phyloP scores from a whole-genome alignment of 1,140 invertebrate species.

The Leptopilina boulardi region DNA sequence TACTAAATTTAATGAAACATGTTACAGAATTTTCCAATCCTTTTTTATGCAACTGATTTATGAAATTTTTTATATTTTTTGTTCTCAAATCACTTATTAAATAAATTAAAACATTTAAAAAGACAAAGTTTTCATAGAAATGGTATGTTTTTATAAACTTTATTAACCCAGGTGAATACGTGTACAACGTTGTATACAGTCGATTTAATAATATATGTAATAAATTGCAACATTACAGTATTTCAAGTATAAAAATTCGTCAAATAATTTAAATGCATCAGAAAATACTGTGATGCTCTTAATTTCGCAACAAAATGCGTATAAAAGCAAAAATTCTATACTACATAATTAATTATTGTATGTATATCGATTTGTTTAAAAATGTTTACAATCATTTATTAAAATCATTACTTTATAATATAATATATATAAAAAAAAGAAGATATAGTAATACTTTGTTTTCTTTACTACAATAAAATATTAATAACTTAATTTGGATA shows the following conservation, averaged over 20 bases:
- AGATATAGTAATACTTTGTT: slow-evolving; percentile 22
- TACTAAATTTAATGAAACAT: no score
- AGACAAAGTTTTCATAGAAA: slow-evolving; percentile 20
- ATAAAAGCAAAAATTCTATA: neutral
- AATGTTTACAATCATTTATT: neutral
- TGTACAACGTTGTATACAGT: slow-evolving; percentile 23
- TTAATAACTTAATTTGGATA: slow-evolving; percentile 18
- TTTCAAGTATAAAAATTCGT: neutral
- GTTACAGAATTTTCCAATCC: no score
- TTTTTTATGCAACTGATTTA: no score
- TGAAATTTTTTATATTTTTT: no score
- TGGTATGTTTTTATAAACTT: slow-evolving; percentile 17
- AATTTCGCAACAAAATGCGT: neutral
- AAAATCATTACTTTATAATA: neutral
- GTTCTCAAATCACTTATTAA: neutral
- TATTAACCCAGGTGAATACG: slow-evolving; percentile 2
- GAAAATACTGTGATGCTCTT: neutral
- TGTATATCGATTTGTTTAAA: slow-evolving; percentile 12
- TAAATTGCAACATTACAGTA: neutral
- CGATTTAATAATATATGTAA: neutral
- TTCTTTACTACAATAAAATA: slow-evolving; percentile 8
- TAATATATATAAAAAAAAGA: neutral
- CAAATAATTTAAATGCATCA: neutral
- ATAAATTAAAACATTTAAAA: neutral
- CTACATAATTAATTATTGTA: no score